Conservation (phyloP, 2,113 vertebrate genomes). For the Nibea coibor region DNA sequence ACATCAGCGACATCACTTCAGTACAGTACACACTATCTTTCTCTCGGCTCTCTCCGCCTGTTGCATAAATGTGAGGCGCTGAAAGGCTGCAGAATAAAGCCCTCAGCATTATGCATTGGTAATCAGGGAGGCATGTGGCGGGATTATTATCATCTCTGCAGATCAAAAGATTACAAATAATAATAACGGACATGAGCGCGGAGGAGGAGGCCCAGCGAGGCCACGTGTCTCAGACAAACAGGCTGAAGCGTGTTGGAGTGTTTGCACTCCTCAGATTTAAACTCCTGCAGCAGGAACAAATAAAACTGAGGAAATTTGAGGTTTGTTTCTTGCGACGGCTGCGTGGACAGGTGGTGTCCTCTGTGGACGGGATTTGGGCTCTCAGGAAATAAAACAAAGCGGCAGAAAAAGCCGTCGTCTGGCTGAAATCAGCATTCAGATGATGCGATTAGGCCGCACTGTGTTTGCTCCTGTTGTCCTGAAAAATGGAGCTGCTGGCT, state of each 20-base stretch:
- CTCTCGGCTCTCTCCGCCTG: slow-evolving; percentile 3
- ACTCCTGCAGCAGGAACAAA: too few relatives aligned
- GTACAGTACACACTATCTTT: not conserved
- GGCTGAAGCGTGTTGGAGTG: not conserved
- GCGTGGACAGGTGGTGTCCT: slow-evolving; percentile 11
- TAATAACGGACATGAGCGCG: slow-evolving; percentile 43
- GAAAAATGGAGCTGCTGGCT: slow-evolving; percentile 12
- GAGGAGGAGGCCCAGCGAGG: not conserved
- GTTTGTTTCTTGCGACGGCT: not conserved
- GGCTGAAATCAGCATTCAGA: not conserved
- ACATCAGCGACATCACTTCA: not conserved
- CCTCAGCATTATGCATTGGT: slow-evolving; percentile 33
- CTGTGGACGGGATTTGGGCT: slow-evolving; percentile 12
- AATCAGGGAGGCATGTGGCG: slow-evolving; percentile 67
- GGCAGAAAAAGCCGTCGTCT: not conserved
- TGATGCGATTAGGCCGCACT: slow-evolving; percentile 18
- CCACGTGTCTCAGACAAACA: slow-evolving; percentile 9
- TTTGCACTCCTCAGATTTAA: slow-evolving; percentile 3
- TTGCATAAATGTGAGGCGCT: slow-evolving; percentile 30
- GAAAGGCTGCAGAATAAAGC: slow-evolving; percentile 37
- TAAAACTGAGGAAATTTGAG: not conserved
- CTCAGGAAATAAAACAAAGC: slow-evolving; percentile 20
- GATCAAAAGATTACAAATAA: slow-evolving; percentile 77
- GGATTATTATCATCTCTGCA: slow-evolving; percentile 74
- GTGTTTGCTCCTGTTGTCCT: slow-evolving; percentile 32